phyloP scores from a whole-genome alignment of 2,888 invertebrate genomes.

The Theretra japonica region DNA sequence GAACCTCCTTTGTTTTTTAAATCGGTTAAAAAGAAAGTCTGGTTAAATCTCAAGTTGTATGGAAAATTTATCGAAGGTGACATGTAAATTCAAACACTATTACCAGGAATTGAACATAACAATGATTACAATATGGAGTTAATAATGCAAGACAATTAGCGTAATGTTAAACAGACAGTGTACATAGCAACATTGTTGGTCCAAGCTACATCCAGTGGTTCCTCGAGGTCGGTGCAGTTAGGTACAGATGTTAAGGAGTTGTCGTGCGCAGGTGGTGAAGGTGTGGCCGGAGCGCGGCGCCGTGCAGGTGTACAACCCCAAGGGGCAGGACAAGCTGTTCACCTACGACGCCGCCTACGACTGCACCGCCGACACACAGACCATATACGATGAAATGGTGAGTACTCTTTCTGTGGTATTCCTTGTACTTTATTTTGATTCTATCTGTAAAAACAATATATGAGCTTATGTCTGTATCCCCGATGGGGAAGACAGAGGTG shows the following conservation, averaged over 20 bases:
- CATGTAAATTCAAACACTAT: too few species aligned
- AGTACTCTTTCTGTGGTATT: conserved; percentile 42
- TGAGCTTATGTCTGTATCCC: too few species aligned
- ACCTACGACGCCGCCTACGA: conserved; percentile 99
- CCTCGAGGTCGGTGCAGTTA: not conserved
- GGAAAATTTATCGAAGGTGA: too few species aligned
- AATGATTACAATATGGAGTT: too few species aligned
- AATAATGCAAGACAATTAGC: not conserved
- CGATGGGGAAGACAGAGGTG: too few species aligned
- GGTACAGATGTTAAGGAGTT: not conserved
- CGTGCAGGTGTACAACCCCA: conserved; percentile 95
- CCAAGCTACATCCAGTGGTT: not conserved
- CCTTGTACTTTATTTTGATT: too few species aligned
- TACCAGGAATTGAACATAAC: too few species aligned
- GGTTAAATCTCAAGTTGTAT: too few species aligned
- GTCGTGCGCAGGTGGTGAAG: conserved; percentile 87
- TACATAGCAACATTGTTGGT: not conserved
- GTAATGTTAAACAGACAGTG: not conserved
- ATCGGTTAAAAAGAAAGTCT: too few species aligned
- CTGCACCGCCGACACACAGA: conserved; percentile 93
- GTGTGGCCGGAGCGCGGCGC: conserved; percentile 94
- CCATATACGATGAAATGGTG: conserved; percentile 97
- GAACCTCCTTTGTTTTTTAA: too few species aligned
- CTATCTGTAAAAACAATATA: too few species aligned
- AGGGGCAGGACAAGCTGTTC: conserved; percentile 95